Evolutionary conservation across 2,888 invertebrate species (phyloP), one percentile per base, ranked within the genome.

Genomic region (Meteorus cinctellus): DNA sequence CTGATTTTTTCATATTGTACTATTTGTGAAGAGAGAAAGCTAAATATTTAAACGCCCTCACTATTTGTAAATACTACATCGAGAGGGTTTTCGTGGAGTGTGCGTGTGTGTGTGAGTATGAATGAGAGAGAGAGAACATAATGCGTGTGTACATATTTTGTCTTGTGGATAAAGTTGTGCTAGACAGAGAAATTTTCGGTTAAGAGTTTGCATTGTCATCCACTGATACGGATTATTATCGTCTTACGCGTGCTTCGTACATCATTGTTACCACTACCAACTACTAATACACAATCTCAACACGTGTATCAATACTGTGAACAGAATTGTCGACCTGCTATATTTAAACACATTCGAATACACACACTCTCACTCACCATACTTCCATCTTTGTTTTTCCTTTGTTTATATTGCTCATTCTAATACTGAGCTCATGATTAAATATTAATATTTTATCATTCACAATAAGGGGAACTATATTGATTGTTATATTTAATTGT

Each of bases 181-280:
- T 19, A 55, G n/a, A 8, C 51, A 12, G 10, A 5, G 5, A 12
- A 19, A 36, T 36, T 65, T 19, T 65, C 0, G n/a, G 14, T 36
- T 31, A n/a, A 36, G 65, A 66, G 73, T 78, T 78, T 78, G 78
- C 78, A 78, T 77, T 77, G 77, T 79, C 75, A 75, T 78, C 67
- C 59, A 36, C 60, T 48, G 75, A 76, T 69, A 67, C 67, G 51
- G 41, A 65, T 14, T 59, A 14, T 31, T 70, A 29, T 71, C 71
- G n/a, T 71, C 75, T 60, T 72, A 76, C 60, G 67, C 75, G 71
- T 55, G 24, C 24, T 36, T 19, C 1, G 19, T 19, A 19, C 8
- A 55, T 19, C 19, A 55, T 19, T 19, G 19, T 55, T 8, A 55
- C 55, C 19, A 19, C n/a, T 55, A 10, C n/a, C 19, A 19, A 65